Evolutionary conservation across 2,888 invertebrate species (phyloP), one percentile per base, ranked within the genome.

Genomic region (Pomacea canaliculata): DNA sequence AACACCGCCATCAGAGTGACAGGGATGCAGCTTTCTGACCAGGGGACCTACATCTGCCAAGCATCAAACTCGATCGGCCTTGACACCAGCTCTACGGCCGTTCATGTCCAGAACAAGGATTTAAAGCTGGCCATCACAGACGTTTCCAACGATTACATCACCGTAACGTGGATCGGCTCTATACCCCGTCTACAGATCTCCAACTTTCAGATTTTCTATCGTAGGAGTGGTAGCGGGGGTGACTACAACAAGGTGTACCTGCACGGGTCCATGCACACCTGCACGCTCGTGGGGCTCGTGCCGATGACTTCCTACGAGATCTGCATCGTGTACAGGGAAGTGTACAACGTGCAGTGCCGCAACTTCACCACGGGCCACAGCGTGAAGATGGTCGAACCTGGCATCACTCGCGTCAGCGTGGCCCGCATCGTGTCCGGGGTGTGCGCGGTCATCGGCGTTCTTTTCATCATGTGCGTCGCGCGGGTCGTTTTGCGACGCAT

Each of bases 261-360:
- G 60, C 83, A 83, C 10, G 85, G 85, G 18, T 81, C 83, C 66
- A 84, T 89, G 79, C 87, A 87, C 73, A 88, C 86, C 27, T 92
- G 90, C 83, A 91, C 91, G 67, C 87, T 92, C 37, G 87, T 85
- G 62, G 87, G 90, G 69, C 84, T 92, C 18, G 83, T 85, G 76
- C 90, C 92, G 13, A 83, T 86, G 56, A 91, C 91, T 10, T 81
- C 81, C 5, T 92, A 92, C 81, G 90, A 91, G 81, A 88, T 92
- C 80, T 92, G 92, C 82, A 87, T 92, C 48, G 89, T 91, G 23
- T 88, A 86, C 79, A 80, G 82, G n/a, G 83, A 85, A 60, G 82
- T 81, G n/a, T 84, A 86, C 71, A 83, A 81, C 60, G 81, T 88
- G 18, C 83, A 87, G 73, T 88, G 88, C 73, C 73, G 80, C 23